A percentile compares a stretch with the other conserved stretches of the same genome.
Conservation (phyloP, 30 jellyfish, hydroid and myxozoan species). For the Aurelia aurita region DNA sequence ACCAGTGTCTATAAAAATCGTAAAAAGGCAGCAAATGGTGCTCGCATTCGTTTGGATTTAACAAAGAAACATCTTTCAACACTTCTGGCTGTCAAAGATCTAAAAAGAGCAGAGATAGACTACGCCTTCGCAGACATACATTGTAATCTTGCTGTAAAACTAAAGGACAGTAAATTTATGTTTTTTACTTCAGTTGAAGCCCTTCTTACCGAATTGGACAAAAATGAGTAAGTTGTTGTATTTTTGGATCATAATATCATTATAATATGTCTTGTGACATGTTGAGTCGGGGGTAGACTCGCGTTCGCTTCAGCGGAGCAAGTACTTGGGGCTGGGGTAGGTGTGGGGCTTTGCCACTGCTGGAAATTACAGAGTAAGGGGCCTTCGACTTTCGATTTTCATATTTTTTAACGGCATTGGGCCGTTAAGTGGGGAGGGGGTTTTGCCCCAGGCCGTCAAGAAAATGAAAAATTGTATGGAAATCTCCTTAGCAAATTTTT, state of each 20-base stretch:
- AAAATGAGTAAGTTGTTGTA: conserved; percentile 2
- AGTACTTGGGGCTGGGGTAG: too few relatives aligned
- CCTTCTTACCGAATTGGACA: conserved; percentile 36
- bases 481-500: not conserved
- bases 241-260: not conserved
- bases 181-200: conserved; percentile 28
- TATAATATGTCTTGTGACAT: too few relatives aligned
- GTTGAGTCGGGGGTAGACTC: too few relatives aligned
- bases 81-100: conserved; percentile 20
- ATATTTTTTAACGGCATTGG: too few relatives aligned
- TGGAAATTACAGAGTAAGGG: not conserved
- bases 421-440: not conserved
- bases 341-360: too few relatives aligned
- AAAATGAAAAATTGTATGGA: not conserved
- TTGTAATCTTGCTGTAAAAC: conserved; percentile 18
- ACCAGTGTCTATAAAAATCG: conserved; percentile 16
- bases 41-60: conserved; percentile 22
- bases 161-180: conserved; percentile 30
- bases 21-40: conserved; percentile 7
- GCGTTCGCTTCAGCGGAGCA: too few relatives aligned
- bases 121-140: conserved; percentile 14
- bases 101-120: not conserved
- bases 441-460: not conserved
- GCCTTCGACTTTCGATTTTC: conserved; percentile 1
- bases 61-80: not conserved